Evolutionary conservation across 2,888 invertebrate genomes (phyloP), one percentile per base, ranked within the genome.

Genomic region (Polylopha cassiicola): DNA sequence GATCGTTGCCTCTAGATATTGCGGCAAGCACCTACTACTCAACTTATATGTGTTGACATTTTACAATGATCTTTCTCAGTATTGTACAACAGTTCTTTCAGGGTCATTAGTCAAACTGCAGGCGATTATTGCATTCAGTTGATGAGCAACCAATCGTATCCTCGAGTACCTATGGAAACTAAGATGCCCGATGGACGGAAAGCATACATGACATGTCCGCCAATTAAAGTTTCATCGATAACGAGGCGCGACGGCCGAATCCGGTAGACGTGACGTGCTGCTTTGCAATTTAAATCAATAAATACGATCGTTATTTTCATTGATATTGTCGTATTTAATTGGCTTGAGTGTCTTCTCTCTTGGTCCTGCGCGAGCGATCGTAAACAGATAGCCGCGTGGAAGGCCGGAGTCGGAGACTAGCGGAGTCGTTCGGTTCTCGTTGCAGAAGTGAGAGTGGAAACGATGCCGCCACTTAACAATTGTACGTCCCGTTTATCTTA

Each of bases 1-100:
- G 78, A 79, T 79, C 69, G 66, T 64, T 61, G 63, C 67, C 61
- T 56, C 61, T 61, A 73, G 77, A 81, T 79, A 80, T 69, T 73
- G 64, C 62, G 59, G 48, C 53, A 48, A 53, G 60, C 51, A 60
- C 55, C n/a, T n/a, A n/a, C n/a, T 30, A 9, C 32, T 27, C 21
- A 34, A 39, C 39, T 34, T 18, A 26, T 32, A 36, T 30, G 29
- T 36, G 36, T 41, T 41, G 36, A 26, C 41, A 41, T 41, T 36
- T 36, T 30, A 41, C 34, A 24, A 30, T 30, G 24, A 26, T 26
- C 26, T 14, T 11, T 27, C 4, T 14, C 27, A 18, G 30, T 23
- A n/a, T n/a, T n/a, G n/a, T n/a, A n/a, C n/a, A n/a, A n/a, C n/a
- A n/a, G n/a, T n/a, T n/a, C n/a, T n/a, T n/a, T n/a, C n/a, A n/a